Conservation (phyloP, 2,113 vertebrate species). For the Formicarius rufipectus region DNA sequence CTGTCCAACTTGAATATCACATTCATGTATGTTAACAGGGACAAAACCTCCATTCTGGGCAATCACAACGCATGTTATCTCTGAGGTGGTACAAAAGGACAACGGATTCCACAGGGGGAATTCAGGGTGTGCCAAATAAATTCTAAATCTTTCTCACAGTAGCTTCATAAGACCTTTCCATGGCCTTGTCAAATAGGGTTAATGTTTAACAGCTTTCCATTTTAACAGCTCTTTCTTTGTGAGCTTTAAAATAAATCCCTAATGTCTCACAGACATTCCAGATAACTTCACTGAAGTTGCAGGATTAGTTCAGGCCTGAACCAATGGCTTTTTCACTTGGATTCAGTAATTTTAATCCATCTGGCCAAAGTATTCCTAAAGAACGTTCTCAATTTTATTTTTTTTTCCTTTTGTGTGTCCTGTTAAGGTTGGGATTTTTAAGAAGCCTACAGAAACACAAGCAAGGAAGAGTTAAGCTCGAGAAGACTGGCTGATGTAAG, state of each 20-base stretch:
- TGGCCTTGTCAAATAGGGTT: constrained; percentile 36
- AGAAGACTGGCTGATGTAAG: neutral
- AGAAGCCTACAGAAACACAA: neutral
- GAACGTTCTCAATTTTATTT: neutral
- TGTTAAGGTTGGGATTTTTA: neutral
- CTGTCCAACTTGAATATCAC: constrained; percentile 3
- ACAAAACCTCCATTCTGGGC: neutral
- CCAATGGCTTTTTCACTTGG: neutral
- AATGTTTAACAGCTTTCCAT: constrained; percentile 23
- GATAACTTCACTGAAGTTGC: neutral
- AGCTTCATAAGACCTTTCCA: neutral
- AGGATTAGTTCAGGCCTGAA: neutral
- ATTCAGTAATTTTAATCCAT: constrained; percentile 4
- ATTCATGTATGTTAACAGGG: neutral
- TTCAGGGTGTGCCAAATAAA: neutral
- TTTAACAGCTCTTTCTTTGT: neutral
- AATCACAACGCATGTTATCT: neutral
- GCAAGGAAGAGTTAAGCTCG: neutral
- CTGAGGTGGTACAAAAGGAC: constrained; percentile 10
- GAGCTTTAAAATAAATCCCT: constrained; percentile 18
- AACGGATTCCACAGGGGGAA: constrained; percentile 6
- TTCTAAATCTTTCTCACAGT: neutral
- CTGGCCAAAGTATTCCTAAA: neutral
- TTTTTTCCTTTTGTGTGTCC: neutral
- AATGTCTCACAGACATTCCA: neutral